Evolutionary conservation across 2,113 vertebrate species (phyloP).

Genomic region (Aptenodytes patagonicus): DNA sequence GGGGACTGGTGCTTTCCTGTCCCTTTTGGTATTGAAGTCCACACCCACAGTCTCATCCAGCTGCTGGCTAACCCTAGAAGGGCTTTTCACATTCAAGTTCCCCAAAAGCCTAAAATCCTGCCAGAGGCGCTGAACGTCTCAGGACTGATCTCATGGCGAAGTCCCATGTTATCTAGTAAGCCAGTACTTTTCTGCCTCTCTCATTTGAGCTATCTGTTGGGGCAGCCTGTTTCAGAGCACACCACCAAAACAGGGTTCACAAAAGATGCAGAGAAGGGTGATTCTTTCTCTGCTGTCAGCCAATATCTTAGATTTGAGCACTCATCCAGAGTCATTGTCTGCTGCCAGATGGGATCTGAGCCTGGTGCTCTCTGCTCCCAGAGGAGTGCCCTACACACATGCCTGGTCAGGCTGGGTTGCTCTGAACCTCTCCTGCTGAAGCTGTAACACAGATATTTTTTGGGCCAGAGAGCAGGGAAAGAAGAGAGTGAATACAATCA

Average conservation of each 20-base stretch:
- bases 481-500: not conserved
- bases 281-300: not conserved
- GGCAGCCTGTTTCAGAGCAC: not conserved
- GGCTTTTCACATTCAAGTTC: not conserved
- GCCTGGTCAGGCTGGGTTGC: not conserved
- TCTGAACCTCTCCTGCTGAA: not conserved
- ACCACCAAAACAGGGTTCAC: not conserved
- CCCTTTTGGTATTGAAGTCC: not conserved
- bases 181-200: not conserved
- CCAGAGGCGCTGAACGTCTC: not conserved
- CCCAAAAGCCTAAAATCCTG: not conserved
- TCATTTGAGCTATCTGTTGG: not conserved
- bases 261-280: not conserved
- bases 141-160: not conserved
- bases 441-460: not conserved
- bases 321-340: not conserved
- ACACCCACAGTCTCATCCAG: not conserved
- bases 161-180: not conserved
- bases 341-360: not conserved
- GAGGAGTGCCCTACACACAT: not conserved
- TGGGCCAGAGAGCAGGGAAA: not conserved
- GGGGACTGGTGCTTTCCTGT: not conserved
- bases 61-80: not conserved
- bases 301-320: not conserved
- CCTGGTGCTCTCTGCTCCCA: not conserved